Conservation (phyloP, 2,888 invertebrate genomes). For the Celastrina argiolus region DNA sequence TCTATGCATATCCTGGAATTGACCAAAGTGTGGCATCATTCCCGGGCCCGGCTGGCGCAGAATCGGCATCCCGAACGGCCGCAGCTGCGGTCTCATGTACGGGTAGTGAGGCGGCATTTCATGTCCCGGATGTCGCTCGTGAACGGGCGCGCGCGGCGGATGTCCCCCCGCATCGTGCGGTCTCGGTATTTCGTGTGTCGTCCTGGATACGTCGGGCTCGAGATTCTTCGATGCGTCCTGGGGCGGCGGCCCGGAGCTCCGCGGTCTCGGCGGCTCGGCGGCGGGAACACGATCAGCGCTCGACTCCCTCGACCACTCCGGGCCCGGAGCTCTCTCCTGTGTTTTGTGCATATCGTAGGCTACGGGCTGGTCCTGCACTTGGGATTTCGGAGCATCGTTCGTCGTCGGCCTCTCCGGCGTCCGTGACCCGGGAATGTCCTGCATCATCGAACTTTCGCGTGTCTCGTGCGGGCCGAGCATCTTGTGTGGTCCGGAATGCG, state of each 20-base stretch:
- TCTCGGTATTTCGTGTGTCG: slow-evolving; percentile 24
- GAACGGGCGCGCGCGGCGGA: slow-evolving; percentile 29
- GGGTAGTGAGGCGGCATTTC: slow-evolving; percentile 34
- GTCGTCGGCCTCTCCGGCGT: slow-evolving; percentile 21
- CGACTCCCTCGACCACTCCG: slow-evolving; percentile 24
- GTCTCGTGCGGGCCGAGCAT: too few species aligned
- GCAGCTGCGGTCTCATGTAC: slow-evolving; percentile 32
- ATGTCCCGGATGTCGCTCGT: slow-evolving; percentile 30
- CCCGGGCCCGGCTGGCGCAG: slow-evolving; percentile 33
- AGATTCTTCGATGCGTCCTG: slow-evolving; percentile 22
- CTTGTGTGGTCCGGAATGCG: slow-evolving; percentile 34
- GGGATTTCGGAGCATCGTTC: slow-evolving; percentile 25
- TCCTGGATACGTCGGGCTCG: slow-evolving; percentile 18
- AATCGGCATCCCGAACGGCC: slow-evolving; percentile 34
- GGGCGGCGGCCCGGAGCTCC: slow-evolving; percentile 27
- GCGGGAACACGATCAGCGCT: background rate
- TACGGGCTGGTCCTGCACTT: slow-evolving; percentile 20
- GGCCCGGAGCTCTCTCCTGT: slow-evolving; percentile 28
- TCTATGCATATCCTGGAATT: slow-evolving; percentile 40
- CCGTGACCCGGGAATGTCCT: slow-evolving; percentile 23
- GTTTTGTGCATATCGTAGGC: slow-evolving; percentile 25
- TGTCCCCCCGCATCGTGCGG: slow-evolving; percentile 25
- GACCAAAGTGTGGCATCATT: slow-evolving; percentile 31
- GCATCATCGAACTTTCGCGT: slow-evolving; percentile 24
- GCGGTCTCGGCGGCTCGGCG: slow-evolving; percentile 27